phyloP scores from a whole-genome alignment of 1,140 invertebrate genomes.

The Asobara japonica region DNA sequence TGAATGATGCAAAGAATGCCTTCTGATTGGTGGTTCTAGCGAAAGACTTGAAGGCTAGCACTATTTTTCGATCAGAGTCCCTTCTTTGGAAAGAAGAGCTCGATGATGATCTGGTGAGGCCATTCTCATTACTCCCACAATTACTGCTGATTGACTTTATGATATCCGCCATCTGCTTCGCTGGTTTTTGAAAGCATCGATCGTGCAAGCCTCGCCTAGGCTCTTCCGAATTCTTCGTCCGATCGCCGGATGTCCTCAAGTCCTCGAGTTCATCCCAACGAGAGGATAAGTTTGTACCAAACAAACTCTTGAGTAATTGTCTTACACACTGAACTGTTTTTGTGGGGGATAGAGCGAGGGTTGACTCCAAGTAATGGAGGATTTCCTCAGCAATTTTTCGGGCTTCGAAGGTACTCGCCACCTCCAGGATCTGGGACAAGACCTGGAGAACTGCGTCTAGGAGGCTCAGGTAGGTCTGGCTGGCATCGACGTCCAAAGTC shows the following conservation, averaged over 20 bases:
- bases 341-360: constrained; percentile 77
- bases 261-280: constrained; percentile 69
- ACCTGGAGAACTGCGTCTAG: constrained; percentile 74
- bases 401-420: constrained; percentile 78
- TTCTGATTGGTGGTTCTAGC: constrained; percentile 71
- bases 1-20: constrained; percentile 78
- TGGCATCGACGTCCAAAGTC: constrained; percentile 76
- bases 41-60: constrained; percentile 59
- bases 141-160: constrained; percentile 59
- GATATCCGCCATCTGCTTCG: constrained; percentile 54
- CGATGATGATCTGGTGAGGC: constrained; percentile 39
- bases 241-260: constrained; percentile 42
- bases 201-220: constrained; percentile 53
- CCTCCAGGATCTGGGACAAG: constrained; percentile 81
- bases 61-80: constrained; percentile 57
- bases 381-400: constrained; percentile 83
- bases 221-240: neutral
- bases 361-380: constrained; percentile 78
- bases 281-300: constrained; percentile 81
- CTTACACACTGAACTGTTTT: constrained; percentile 81
- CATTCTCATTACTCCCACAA: constrained; percentile 54
- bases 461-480: constrained; percentile 80
- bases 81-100: constrained; percentile 38
- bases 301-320: constrained; percentile 85
- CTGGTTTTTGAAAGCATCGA: constrained; percentile 56